A percentile compares a stretch with the other conserved stretches of the same genome.
Conservation (phyloP, 2,797 vertebrate species). For the Florisuga fusca region DNA sequence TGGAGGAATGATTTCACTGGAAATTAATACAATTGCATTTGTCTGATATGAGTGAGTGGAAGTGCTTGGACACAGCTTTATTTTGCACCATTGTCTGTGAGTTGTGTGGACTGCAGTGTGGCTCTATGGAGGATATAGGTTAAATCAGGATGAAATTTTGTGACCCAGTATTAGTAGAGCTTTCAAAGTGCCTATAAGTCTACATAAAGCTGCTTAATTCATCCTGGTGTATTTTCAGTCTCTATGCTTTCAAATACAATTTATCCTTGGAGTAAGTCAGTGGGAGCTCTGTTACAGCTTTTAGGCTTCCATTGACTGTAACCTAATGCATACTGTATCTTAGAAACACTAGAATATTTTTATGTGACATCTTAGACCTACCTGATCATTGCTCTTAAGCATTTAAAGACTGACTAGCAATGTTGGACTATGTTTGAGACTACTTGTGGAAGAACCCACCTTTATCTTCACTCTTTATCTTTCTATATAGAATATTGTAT, state of each 20-base stretch:
- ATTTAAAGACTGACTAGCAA: neutral
- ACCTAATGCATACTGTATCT: neutral
- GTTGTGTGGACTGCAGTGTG: neutral
- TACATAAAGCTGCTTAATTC: slow-evolving; percentile 51
- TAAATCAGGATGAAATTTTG: slow-evolving; percentile 26
- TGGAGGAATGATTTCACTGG: neutral
- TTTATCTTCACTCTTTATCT: neutral
- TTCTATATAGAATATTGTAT: neutral
- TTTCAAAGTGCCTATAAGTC: slow-evolving; percentile 27
- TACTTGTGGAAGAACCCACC: neutral
- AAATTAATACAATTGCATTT: neutral
- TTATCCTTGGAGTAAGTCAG: neutral
- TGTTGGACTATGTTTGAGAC: neutral
- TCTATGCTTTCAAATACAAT: neutral
- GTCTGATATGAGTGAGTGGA: neutral
- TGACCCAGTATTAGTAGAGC: slow-evolving; percentile 13
- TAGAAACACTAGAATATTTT: neutral
- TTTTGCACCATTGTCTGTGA: neutral
- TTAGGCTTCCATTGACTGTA: neutral
- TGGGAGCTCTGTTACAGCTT: neutral
- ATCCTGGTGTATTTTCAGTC: neutral
- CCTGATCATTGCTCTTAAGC: neutral
- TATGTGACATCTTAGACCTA: neutral
- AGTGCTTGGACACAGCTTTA: neutral
- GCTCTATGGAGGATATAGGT: neutral